These are phyloP conservation scores for Gobiocypris rarus DNA, from an alignment of 2,113 vertebrate species.

Conservation along the genomic window DNA sequence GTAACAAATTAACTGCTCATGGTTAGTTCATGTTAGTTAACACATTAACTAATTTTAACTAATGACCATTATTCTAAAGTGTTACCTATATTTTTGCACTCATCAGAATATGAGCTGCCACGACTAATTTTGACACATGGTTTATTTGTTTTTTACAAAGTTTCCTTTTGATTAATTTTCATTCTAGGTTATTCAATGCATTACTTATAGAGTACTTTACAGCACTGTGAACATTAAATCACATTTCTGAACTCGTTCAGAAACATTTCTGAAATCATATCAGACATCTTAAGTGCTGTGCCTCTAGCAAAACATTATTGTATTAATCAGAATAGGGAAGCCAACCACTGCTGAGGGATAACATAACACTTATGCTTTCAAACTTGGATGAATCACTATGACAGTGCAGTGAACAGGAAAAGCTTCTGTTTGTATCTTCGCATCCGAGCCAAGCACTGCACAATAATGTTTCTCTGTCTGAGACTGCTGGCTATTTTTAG, in stretches of 20 bases:
- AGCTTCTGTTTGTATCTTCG: constrained; percentile 14
- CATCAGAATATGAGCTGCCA: background rate
- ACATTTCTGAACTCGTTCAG: background rate
- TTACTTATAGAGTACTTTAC: background rate
- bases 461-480: constrained; percentile 10
- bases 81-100: background rate
- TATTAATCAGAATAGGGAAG: background rate
- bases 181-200: background rate
- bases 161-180: background rate
- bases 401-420: constrained; percentile 4
- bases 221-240: background rate
- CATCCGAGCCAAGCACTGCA: constrained; percentile 17
- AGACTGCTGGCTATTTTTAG: constrained; percentile 31
- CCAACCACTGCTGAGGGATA: background rate
- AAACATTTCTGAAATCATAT: constrained; percentile 5
- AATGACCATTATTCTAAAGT: too few species aligned
- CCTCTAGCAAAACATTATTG: background rate
- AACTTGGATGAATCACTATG: background rate
- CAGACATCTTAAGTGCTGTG: constrained; percentile 9
- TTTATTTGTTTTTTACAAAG: background rate
- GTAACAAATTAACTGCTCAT: too few species aligned
- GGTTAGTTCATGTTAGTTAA: too few species aligned
- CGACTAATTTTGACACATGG: background rate
- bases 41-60: too few species aligned
- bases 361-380: background rate